phyloP scores from a whole-genome alignment of 2,888 invertebrate species.

The Julus scanicus region DNA sequence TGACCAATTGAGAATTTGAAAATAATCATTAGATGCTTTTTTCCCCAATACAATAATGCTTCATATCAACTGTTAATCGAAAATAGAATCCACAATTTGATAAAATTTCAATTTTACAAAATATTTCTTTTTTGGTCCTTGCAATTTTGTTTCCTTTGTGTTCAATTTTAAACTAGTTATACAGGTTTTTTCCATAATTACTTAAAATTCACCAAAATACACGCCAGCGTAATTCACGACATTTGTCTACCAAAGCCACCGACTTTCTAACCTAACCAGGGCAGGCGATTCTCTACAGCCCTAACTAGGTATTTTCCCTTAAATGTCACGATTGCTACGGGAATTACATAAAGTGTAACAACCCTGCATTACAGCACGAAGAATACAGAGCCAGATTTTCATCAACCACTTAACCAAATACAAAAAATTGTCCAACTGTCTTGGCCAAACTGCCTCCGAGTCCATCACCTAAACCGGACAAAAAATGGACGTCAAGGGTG shows the following conservation, averaged over 20 bases:
- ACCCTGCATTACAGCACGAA: not conserved
- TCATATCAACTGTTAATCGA: no score
- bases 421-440: not conserved
- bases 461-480: conserved; percentile 21
- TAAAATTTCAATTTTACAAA: no score
- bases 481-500: conserved; percentile 14
- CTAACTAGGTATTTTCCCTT: not conserved
- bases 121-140: no score
- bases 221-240: not conserved
- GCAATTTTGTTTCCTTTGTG: no score
- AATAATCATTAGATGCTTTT: no score
- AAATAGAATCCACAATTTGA: no score
- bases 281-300: not conserved
- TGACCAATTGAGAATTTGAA: no score
- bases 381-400: not conserved
- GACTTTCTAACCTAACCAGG: not conserved
- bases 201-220: no score
- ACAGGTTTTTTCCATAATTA: no score
- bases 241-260: not conserved
- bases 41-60: no score
- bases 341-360: conserved; percentile 23
- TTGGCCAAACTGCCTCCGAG: not conserved
- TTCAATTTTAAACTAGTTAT: no score
- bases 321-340: not conserved
- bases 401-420: not conserved